Conservation (phyloP, 2,797 vertebrate genomes). For the Paguma larvata region DNA sequence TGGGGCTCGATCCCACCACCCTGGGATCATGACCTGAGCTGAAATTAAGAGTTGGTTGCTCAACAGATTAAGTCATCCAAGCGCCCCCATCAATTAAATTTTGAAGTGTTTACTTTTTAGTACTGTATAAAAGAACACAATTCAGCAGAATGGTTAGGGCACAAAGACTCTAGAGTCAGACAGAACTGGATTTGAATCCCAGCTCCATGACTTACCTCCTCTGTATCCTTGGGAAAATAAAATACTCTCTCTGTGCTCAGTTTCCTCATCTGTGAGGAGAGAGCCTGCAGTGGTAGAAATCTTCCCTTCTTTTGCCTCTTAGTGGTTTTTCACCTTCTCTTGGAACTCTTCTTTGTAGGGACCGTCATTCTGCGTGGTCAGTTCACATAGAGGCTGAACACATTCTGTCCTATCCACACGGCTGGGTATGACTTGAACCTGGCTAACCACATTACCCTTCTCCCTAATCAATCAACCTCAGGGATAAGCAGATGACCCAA, state of each 20-base stretch:
- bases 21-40: no score
- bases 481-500: neutral
- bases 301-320: neutral
- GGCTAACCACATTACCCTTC: neutral
- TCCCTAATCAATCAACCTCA: neutral
- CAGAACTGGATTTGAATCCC: neutral
- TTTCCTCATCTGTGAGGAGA: conserved; percentile 22
- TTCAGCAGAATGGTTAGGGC: neutral
- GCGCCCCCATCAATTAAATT: neutral
- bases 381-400: neutral
- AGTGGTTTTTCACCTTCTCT: neutral
- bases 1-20: no score
- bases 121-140: neutral
- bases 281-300: neutral
- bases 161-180: neutral
- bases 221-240: neutral
- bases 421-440: neutral
- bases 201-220: neutral
- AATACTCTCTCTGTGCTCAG: neutral
- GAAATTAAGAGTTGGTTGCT: no score
- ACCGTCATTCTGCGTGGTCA: neutral
- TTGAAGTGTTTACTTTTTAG: neutral
- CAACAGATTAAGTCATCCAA: no score
- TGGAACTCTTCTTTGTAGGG: neutral
- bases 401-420: neutral